These are phyloP conservation scores for Tragelaphus oryx DNA, from an alignment of 2,797 vertebrate species.

Conservation along the genomic window DNA sequence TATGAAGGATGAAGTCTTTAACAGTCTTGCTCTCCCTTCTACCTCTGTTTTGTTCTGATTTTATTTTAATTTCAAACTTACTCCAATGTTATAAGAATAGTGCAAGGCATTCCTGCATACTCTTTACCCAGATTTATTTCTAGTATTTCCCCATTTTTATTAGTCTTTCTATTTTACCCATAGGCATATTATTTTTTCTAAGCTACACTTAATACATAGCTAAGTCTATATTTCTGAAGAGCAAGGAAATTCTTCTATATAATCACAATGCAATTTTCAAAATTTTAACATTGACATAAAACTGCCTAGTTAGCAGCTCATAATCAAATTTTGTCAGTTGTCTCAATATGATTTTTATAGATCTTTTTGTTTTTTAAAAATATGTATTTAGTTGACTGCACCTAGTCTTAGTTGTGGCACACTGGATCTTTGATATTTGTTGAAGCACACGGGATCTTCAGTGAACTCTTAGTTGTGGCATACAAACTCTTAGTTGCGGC, in stretches of 20 bases:
- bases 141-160: not conserved
- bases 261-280: not conserved
- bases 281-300: not conserved
- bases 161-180: not conserved
- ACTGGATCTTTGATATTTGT: not conserved
- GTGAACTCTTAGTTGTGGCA: not conserved
- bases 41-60: not conserved
- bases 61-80: constrained; percentile 22
- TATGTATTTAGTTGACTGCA: not conserved
- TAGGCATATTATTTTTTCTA: not conserved
- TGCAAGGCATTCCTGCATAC: not conserved
- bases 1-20: not conserved
- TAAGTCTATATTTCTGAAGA: constrained; percentile 6
- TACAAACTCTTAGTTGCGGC: not conserved
- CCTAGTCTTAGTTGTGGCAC: not conserved
- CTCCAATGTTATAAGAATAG: not conserved
- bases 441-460: not conserved
- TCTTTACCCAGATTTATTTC: not conserved
- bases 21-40: not conserved
- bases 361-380: not conserved
- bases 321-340: not conserved
- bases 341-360: not conserved
- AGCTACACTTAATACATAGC: not conserved
- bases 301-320: not conserved
- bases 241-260: not conserved